Conservation (phyloP, 2,113 vertebrate species). For the Apteryx owenii region DNA sequence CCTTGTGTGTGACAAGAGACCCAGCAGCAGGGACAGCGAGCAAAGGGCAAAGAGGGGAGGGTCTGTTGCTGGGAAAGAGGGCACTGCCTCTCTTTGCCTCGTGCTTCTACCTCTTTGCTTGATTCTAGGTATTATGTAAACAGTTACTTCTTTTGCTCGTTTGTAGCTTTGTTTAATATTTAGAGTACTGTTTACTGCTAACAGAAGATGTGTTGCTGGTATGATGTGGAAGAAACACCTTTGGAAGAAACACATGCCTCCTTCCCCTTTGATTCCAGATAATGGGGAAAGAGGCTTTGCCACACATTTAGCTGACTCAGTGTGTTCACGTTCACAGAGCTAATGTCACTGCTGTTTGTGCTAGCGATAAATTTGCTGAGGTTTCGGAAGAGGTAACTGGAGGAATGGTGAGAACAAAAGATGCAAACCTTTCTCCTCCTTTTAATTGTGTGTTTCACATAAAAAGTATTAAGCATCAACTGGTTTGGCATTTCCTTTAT, state of each 20-base stretch:
- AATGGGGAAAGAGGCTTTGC: background rate
- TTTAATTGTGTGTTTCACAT: background rate
- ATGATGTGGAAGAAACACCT: background rate
- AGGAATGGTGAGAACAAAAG: background rate
- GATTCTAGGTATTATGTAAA: background rate
- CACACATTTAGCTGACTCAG: background rate
- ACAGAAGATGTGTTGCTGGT: constrained; percentile 5
- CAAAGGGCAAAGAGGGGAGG: background rate
- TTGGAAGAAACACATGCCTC: background rate
- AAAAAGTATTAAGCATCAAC: background rate
- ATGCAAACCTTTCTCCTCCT: background rate
- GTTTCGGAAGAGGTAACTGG: background rate
- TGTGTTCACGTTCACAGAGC: background rate
- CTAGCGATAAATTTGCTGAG: background rate
- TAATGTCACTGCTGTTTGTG: background rate
- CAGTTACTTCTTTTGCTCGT: background rate
- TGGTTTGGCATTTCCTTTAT: background rate
- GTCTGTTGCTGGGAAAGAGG: background rate
- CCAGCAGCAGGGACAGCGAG: background rate
- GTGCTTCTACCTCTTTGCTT: background rate
- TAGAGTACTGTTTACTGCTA: constrained; percentile 29
- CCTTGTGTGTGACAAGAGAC: background rate
- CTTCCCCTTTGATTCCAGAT: constrained; percentile 18
- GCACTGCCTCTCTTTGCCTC: background rate
- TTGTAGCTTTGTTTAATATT: background rate